Base-by-base conservation (phyloP, 2,113 vertebrate species). In the Aviceda subcristata region DNA sequence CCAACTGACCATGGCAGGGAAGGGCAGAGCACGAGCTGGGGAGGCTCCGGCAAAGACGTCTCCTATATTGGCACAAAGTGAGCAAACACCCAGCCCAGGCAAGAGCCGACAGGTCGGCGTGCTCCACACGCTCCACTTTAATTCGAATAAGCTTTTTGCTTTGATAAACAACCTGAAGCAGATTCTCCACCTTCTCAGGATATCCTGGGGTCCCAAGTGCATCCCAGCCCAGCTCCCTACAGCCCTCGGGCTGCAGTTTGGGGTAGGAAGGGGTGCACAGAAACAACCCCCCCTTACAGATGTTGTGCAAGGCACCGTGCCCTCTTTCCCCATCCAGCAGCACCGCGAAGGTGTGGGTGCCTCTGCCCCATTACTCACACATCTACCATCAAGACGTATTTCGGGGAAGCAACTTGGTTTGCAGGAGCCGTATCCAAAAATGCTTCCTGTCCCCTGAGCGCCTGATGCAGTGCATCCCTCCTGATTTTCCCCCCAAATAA, bases 261-360 rank as follows among this genome's bases (percentile, higher is more conserved):
- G 43, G 68, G 53, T 71, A 55, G 46, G 23, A n/a, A 67, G 53
- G 24, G 57, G 24, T 2, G 43, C n/a, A 29, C 5, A 43, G 38
- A 57, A 39, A 2, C 2, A 1, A 2, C 36, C 20, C 48, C 43
- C 10, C 0, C 6, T 56, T 5, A 3, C 7, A 0, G n/a, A 32
- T 6, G 1, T 11, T 39, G 68, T 2, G 5, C 55, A 46, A 63
- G 53, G 82, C 62, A 17, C 56, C 0, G 0, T 14, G 56, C 16
- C 34, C 82, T 64, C 53, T 7, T 22, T 57, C 77, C 39, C 62
- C 81, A 46, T 4, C 39, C 81, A 43, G 24, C 43, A 57, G 46
- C 74, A 39, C 4, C 0, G 6, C 4, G 1, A 18, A 83, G 53
- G 36, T 1, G 34, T 46, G 86, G 62, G 6, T 26, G 75, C 24